Percentiles rank a stretch among this genome's conserved stretches.
phyloP scores from a whole-genome alignment of 2,113 vertebrate genomes.

The Pseudolaguvia tuberculata region DNA sequence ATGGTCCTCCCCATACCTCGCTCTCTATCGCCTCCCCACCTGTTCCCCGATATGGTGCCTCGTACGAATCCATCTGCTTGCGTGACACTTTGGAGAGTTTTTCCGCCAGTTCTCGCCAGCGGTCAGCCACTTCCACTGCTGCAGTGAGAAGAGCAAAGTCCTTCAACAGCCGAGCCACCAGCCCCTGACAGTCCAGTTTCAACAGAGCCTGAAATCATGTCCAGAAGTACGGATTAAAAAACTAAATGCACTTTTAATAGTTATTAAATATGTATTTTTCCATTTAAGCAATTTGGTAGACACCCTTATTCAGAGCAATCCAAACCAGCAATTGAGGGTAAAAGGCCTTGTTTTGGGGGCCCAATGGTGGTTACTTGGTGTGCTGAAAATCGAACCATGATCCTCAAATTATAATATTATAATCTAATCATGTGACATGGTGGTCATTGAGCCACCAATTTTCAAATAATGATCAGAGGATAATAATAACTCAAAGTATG shows the following conservation, averaged over 20 bases:
- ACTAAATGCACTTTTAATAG: no score
- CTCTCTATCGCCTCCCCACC: constrained; percentile 84
- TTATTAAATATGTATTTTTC: no score
- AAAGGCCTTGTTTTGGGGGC: no score
- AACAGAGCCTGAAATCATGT: constrained; percentile 82
- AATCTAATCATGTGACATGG: neutral
- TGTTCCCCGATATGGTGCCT: constrained; percentile 87
- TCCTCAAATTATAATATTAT: no score
- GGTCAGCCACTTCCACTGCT: constrained; percentile 86
- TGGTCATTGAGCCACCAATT: neutral
- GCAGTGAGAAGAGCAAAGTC: constrained; percentile 96
- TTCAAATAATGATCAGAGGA: neutral
- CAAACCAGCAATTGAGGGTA: no score
- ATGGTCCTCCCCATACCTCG: constrained; percentile 70
- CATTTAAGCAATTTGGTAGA: no score
- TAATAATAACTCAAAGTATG: neutral
- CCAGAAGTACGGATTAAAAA: no score
- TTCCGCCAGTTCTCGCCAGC: constrained; percentile 94
- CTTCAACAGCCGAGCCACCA: constrained; percentile 88
- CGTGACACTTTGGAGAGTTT: constrained; percentile 85
- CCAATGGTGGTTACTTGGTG: no score
- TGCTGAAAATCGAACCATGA: neutral
- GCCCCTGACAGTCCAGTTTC: constrained; percentile 95
- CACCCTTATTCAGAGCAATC: no score
- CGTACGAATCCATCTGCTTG: constrained; percentile 94